phyloP scores from a whole-genome alignment of 2,888 invertebrate genomes.

The Synanthedon formicaeformis region DNA sequence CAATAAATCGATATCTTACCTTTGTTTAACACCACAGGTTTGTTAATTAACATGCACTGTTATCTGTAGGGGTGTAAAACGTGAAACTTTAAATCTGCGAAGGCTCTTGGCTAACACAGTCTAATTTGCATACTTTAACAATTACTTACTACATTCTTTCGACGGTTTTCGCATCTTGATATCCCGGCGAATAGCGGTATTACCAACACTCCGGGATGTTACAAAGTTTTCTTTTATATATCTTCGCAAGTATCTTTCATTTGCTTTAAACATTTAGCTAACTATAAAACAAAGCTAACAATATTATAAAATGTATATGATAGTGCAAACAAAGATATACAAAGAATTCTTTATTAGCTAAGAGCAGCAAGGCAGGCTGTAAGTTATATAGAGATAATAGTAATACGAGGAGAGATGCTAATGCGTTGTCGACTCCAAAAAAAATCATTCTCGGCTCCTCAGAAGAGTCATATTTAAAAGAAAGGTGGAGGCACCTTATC shows the following conservation, averaged over 20 bases:
- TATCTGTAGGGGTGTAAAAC: slow-evolving; percentile 24
- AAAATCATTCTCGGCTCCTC: too few species aligned
- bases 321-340: too few species aligned
- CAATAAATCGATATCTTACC: slow-evolving; percentile 15
- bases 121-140: slow-evolving; percentile 60
- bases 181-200: slow-evolving; percentile 5
- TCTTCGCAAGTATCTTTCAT: background rate
- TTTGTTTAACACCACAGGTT: slow-evolving; percentile 16
- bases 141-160: slow-evolving; percentile 56
- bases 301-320: too few species aligned
- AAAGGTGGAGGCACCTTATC: too few species aligned
- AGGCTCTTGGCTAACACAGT: slow-evolving; percentile 12
- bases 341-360: too few species aligned
- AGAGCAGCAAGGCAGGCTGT: too few species aligned
- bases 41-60: slow-evolving; percentile 43
- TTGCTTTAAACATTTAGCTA: background rate
- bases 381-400: too few species aligned
- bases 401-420: too few species aligned
- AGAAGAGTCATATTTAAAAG: too few species aligned
- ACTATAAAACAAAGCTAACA: too few species aligned
- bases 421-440: too few species aligned
- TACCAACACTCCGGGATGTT: background rate
- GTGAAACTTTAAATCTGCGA: slow-evolving; percentile 28
- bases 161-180: slow-evolving; percentile 24
- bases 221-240: background rate